Percentiles rank a stretch among this genome's conserved stretches.
Conservation (phyloP, 2,797 vertebrate genomes). For the Vespertilio murinus region DNA sequence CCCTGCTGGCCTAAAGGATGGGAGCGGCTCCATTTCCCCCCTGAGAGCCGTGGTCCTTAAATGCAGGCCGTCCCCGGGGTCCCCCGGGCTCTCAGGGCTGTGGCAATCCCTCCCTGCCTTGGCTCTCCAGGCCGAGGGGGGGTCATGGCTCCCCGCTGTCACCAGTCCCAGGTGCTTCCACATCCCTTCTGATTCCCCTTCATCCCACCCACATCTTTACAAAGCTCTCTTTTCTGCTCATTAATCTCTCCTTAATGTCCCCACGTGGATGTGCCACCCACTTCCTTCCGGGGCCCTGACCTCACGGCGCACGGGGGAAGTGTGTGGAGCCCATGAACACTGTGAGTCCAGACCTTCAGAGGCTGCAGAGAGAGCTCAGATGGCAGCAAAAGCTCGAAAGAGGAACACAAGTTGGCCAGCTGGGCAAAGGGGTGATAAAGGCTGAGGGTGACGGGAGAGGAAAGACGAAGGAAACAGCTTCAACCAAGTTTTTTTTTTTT, state of each 20-base stretch:
- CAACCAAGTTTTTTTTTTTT: background rate
- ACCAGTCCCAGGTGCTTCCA: background rate
- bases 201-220: background rate
- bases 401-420: background rate
- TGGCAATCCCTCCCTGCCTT: background rate
- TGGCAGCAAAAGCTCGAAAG: background rate
- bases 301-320: background rate
- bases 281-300: background rate
- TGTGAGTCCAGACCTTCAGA: background rate
- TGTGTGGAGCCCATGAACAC: background rate
- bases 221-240: background rate
- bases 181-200: background rate
- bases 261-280: background rate
- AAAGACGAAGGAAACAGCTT: background rate
- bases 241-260: background rate
- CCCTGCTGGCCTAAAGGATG: background rate
- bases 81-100: background rate
- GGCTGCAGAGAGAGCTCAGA: background rate
- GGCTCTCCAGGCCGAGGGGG: background rate
- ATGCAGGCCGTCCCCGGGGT: too few relatives aligned
- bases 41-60: background rate
- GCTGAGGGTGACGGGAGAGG: fast-evolving
- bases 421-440: background rate
- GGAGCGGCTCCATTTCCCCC: background rate
- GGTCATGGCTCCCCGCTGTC: background rate